Base-by-base conservation (phyloP, 1,140 invertebrate genomes). In the Augochlora pura region DNA sequence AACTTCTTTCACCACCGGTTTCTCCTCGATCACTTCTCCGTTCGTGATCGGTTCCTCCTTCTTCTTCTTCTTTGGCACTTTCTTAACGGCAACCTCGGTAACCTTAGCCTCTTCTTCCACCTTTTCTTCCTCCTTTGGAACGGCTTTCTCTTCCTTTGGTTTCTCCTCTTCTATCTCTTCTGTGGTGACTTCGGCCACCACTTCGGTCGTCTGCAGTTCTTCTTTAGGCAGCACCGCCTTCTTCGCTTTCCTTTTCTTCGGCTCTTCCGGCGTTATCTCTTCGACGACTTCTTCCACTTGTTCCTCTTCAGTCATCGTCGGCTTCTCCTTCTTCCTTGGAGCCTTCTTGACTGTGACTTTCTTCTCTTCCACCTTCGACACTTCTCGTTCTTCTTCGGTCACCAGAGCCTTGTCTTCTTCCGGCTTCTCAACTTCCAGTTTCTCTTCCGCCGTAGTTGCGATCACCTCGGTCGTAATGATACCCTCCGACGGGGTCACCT, bases 381-480 rank as follows among this genome's bases (percentile, higher is more conserved):
- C 81, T 77, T 85, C 60, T 82, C 74, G 60, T 63, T 84, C 68
- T 7, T 86, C 77, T n/a, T 76, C 49, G 0, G 75, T 71, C 16
- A 86, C 76, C 12, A 63, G 38, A 10, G 80, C 80, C 4, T 85
- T 77, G 10, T 85, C 80, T 66, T 86, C 83, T 32, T 84, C 46
- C 2, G 83, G 79, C 54, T 85, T 76, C 5, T 77, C 79, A 64
- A 81, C 57, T 81, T 85, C 9, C 86, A 65, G 82, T 77, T 32
- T 79, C 88, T 87, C 77, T 88, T 89, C 72, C 82, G 81, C 60
- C 63, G 81, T 73, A 1, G 62, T 65, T 16, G 71, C 1, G n/a
- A 66, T 14, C 0, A 83, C 85, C 86, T 87, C 86, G 8, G 83
- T 80, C 42, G 86, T 83, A 77, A 89, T 65, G 0, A 88, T 78